Conservation (phyloP, 2,888 invertebrate species). For the Pammene fasciana region DNA sequence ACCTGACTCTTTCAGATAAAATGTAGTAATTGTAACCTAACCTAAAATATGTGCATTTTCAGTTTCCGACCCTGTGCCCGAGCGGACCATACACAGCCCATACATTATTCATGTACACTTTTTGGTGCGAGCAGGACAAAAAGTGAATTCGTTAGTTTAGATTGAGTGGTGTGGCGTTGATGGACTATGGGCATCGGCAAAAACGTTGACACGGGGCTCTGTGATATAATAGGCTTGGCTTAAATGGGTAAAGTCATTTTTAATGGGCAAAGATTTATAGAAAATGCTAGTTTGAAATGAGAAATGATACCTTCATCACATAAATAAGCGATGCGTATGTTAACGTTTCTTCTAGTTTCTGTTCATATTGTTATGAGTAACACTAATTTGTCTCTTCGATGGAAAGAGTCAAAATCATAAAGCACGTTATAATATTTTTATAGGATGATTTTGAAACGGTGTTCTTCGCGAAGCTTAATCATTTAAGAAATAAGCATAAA, state of each 20-base stretch:
- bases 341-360: not conserved
- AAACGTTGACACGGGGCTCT: slow-evolving; percentile 11
- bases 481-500: too few relatives aligned
- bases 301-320: slow-evolving; percentile 16
- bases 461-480: too few relatives aligned
- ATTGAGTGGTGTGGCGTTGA: slow-evolving; percentile 48
- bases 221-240: slow-evolving; percentile 14
- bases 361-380: too few relatives aligned
- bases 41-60: slow-evolving; percentile 16
- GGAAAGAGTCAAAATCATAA: too few relatives aligned
- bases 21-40: not conserved
- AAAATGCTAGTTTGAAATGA: slow-evolving; percentile 21
- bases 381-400: too few relatives aligned
- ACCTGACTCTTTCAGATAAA: not conserved
- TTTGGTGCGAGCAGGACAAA: slow-evolving; percentile 41
- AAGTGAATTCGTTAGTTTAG: slow-evolving; percentile 36
- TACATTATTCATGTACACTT: slow-evolving; percentile 47
- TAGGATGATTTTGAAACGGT: too few relatives aligned
- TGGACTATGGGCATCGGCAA: slow-evolving; percentile 19
- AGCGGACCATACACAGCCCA: slow-evolving; percentile 32
- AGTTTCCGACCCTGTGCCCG: not conserved
- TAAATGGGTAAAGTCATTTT: slow-evolving; percentile 28
- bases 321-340: not conserved
- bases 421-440: too few relatives aligned
- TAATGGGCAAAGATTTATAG: slow-evolving; percentile 33